Evolutionary conservation across 2,113 vertebrate species (phyloP).

Genomic region (Podarcis raffonei): DNA sequence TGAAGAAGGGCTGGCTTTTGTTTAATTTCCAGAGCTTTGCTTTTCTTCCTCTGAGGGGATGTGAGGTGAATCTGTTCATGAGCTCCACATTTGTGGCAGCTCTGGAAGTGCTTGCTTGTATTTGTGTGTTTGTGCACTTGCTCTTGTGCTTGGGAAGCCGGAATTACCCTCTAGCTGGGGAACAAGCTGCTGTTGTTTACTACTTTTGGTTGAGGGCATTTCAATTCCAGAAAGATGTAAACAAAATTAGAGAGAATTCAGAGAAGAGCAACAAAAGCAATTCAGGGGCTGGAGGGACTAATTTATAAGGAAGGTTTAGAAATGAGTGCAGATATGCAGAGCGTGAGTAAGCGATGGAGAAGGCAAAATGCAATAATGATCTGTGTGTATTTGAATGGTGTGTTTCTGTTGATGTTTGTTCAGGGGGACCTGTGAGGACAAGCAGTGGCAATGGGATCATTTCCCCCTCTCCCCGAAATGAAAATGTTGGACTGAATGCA

Average conservation of each 20-base stretch:
- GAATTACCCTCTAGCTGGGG: slow-evolving; percentile 69
- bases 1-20: neutral
- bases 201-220: slow-evolving; percentile 64
- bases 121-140: slow-evolving; percentile 27
- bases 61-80: rapidly evolving
- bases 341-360: slow-evolving; percentile 61
- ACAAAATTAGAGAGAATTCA: slow-evolving; percentile 77
- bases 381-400: slow-evolving; percentile 35
- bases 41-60: neutral
- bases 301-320: slow-evolving; percentile 67
- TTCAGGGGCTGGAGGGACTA: slow-evolving; percentile 70
- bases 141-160: slow-evolving; percentile 42
- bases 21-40: slow-evolving; percentile 7
- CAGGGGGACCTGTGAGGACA: slow-evolving; percentile 40
- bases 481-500: neutral
- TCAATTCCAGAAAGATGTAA: slow-evolving; percentile 72
- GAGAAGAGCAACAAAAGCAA: slow-evolving; percentile 71
- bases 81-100: rapidly evolving
- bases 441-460: slow-evolving; percentile 24
- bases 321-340: slow-evolving; percentile 62
- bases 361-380: slow-evolving; percentile 64
- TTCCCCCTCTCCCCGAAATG: neutral
- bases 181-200: slow-evolving; percentile 71
- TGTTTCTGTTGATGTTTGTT: slow-evolving; percentile 33
- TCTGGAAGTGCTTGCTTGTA: rapidly evolving